A percentile compares a stretch with the other conserved stretches of the same genome.
Conservation (phyloP, 2,113 vertebrate genomes). For the Phylloscopus trochilus region DNA sequence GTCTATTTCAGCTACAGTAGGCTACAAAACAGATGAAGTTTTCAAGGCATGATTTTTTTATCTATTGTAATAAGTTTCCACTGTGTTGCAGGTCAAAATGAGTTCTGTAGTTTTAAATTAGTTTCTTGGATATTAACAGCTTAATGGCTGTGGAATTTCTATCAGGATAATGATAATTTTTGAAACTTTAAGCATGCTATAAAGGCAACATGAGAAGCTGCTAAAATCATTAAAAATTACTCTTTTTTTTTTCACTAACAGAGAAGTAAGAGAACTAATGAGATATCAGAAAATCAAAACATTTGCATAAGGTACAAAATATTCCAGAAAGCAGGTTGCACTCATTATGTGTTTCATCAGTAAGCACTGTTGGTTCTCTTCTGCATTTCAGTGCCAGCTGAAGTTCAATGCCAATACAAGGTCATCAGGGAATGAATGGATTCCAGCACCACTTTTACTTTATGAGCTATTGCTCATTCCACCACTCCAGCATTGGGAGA, state of each 20-base stretch:
- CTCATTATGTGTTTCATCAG: conserved; percentile 30
- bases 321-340: conserved; percentile 23
- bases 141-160: conserved; percentile 2
- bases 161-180: background rate
- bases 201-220: background rate
- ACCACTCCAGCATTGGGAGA: background rate
- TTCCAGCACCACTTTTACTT: conserved; percentile 30
- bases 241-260: background rate
- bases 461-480: conserved; percentile 49
- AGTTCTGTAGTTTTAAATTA: conserved; percentile 26
- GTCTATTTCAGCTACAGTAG: conserved; percentile 3
- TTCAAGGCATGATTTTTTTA: background rate
- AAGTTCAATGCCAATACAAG: conserved; percentile 54
- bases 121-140: conserved; percentile 7
- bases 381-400: background rate
- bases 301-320: background rate
- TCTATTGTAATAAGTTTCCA: background rate
- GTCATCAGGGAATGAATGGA: background rate
- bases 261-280: background rate
- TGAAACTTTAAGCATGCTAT: background rate
- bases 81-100: background rate
- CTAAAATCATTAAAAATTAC: background rate
- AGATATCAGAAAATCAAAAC: background rate
- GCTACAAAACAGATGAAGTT: background rate
- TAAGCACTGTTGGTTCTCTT: conserved; percentile 8